phyloP scores from a whole-genome alignment of 2,113 vertebrate genomes.

The Bucco capensis region DNA sequence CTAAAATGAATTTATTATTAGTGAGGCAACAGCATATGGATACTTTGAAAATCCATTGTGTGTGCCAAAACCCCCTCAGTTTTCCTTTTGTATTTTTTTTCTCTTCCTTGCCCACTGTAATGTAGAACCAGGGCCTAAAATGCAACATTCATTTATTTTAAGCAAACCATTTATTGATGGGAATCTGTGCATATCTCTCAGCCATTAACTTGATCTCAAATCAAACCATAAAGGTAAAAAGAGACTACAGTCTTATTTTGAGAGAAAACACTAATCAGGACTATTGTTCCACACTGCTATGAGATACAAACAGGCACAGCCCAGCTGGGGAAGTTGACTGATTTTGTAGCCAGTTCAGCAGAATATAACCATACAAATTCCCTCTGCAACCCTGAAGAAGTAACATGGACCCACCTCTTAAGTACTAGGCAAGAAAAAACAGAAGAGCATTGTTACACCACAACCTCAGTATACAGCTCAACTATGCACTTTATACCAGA shows the following conservation, averaged over 20 bases:
- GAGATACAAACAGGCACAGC: neutral
- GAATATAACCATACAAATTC: neutral
- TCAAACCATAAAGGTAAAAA: slow-evolving; percentile 8
- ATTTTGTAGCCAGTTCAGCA: neutral
- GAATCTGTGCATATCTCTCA: neutral
- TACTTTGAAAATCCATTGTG: neutral
- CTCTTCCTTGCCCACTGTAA: neutral
- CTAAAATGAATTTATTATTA: neutral
- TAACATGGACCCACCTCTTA: neutral
- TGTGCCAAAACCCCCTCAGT: neutral
- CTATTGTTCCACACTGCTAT: neutral
- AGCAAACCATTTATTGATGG: slow-evolving; percentile 15
- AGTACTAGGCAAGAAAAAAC: neutral
- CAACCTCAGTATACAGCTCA: neutral
- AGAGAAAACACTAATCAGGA: slow-evolving; percentile 30
- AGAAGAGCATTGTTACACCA: neutral
- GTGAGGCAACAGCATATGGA: neutral
- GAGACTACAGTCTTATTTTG: slow-evolving; percentile 16
- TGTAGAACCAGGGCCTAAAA: neutral
- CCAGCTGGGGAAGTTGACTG: neutral
- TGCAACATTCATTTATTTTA: neutral
- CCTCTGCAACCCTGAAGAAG: neutral
- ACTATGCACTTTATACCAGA: neutral
- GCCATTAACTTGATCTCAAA: neutral
- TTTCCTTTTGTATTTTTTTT: slow-evolving; percentile 21